These are phyloP conservation scores for Cotesia vestalis DNA, from an alignment of 1,140 invertebrate genomes.

Conservation along the genomic window DNA sequence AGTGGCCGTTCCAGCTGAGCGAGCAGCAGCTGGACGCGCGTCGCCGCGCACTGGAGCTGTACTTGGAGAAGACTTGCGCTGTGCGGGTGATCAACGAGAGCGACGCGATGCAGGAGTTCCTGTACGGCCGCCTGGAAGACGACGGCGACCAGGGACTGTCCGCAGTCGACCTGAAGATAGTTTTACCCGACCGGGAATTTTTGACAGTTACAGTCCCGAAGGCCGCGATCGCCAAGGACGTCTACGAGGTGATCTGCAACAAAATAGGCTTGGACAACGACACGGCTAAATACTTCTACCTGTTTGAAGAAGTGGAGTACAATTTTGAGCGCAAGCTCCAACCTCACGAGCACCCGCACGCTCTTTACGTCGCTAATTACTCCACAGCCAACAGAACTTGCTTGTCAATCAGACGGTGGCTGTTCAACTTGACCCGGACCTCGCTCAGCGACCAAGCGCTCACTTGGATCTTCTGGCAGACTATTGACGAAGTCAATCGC, in stretches of 20 bases:
- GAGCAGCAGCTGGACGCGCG: slow-evolving; percentile 97
- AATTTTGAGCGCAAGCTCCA: slow-evolving; percentile 96
- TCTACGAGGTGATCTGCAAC: slow-evolving; percentile 88
- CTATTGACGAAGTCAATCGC: slow-evolving; percentile 94
- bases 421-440: slow-evolving; percentile 78
- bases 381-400: slow-evolving; percentile 98
- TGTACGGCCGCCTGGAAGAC: slow-evolving; percentile 83
- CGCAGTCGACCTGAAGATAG: slow-evolving; percentile 90
- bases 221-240: slow-evolving; percentile 88
- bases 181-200: slow-evolving; percentile 85
- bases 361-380: slow-evolving; percentile 98
- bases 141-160: slow-evolving; percentile 81
- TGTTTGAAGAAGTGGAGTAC: slow-evolving; percentile 98
- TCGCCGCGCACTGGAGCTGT: slow-evolving; percentile 93
- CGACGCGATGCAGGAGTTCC: slow-evolving; percentile 96
- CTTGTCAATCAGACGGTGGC: slow-evolving; percentile 91
- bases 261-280: slow-evolving; percentile 84
- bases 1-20: slow-evolving; percentile 96
- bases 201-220: slow-evolving; percentile 91
- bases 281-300: slow-evolving; percentile 90
- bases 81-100: slow-evolving; percentile 97
- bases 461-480: slow-evolving; percentile 80
- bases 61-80: slow-evolving; percentile 98
- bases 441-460: slow-evolving; percentile 74
- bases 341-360: slow-evolving; percentile 94